Conservation (phyloP, 2,888 invertebrate genomes). For the Melanargia galathea region DNA sequence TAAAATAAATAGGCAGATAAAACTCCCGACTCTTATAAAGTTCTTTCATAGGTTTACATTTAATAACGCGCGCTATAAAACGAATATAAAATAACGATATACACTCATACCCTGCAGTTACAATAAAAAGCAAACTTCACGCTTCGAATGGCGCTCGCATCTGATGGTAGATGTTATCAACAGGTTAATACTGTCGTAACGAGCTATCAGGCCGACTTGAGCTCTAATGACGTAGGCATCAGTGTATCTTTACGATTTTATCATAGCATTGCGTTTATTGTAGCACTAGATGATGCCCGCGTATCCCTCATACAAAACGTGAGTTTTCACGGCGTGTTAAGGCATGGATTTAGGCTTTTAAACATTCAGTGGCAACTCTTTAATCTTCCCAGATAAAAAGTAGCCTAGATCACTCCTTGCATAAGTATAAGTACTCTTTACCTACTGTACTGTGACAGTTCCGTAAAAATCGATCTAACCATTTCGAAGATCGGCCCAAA, state of each 20-base stretch:
- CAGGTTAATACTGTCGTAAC: conserved; percentile 42
- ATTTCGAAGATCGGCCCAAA: too few relatives aligned
- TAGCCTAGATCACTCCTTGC: too few relatives aligned
- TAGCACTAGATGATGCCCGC: too few relatives aligned
- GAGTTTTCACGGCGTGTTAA: too few relatives aligned
- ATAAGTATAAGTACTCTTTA: too few relatives aligned
- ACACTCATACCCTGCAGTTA: conserved; percentile 30
- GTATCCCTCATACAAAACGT: too few relatives aligned
- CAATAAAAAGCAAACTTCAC: conserved; percentile 49
- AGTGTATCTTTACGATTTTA: conserved; percentile 4
- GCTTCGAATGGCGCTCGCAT: conserved; percentile 46
- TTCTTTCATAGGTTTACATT: conserved; percentile 16
- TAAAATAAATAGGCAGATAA: not conserved
- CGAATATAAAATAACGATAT: conserved; percentile 25
- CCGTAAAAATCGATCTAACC: too few relatives aligned
- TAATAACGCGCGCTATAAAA: conserved; percentile 13
- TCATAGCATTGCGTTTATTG: not conserved
- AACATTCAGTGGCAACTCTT: too few relatives aligned
- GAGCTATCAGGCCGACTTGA: conserved; percentile 22
- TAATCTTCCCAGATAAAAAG: too few relatives aligned
- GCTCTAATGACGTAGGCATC: conserved; percentile 21
- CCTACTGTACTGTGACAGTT: too few relatives aligned
- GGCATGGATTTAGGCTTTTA: too few relatives aligned
- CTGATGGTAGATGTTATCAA: conserved; percentile 53
- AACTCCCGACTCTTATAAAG: not conserved